Evolutionary conservation across 2,113 vertebrate genomes (phyloP), one percentile per base, ranked within the genome.

Genomic region (Mirza zaza): DNA sequence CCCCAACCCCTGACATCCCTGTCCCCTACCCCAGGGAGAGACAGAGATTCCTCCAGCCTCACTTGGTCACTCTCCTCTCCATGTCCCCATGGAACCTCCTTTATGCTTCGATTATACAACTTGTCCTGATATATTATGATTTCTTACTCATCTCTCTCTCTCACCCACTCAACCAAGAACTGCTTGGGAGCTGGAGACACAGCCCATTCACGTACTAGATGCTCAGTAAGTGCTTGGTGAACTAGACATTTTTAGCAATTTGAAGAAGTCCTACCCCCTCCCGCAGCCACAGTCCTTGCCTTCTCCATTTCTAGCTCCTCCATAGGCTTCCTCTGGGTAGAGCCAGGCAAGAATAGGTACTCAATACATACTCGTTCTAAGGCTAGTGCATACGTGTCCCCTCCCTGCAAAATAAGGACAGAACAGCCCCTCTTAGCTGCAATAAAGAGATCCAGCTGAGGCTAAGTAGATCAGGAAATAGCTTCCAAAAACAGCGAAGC

Each of bases 401-500:
- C 36, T 11, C 7, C n/a, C 57, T 6, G 11, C 45, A 18, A 85
- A 85, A 87, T 18, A 70, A 93, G 52, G 39, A 75, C 65, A 10
- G 71, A 88, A 94, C 52, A 92, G 79, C 11, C 32, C 32, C 70
- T 88, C 75, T 84, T 82, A 67, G 76, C 63, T 70, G 32, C 96
- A 96, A 82, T 90, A 52, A 76, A 92, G 52, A n/a, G 67, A 90
- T 73, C 34, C 76, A 94, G 76, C 39, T 73, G 85, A 81, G 45
- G 65, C 88, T 88, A 71, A 93, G 82, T 63, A 76, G 96, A 91
- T 75, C 63, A 23, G 32, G 73, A 96, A 59, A 61, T 9, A 65
- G 87, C 96, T 92, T 90, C 94, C 90, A 91, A 80, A 92, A 87
- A 70, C 92, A 94, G 83, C 90, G 82, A 84, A 73, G 70, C 88